Evolutionary conservation across 2,797 vertebrate species (phyloP).

Genomic region (Triplophysa bombifrons): DNA sequence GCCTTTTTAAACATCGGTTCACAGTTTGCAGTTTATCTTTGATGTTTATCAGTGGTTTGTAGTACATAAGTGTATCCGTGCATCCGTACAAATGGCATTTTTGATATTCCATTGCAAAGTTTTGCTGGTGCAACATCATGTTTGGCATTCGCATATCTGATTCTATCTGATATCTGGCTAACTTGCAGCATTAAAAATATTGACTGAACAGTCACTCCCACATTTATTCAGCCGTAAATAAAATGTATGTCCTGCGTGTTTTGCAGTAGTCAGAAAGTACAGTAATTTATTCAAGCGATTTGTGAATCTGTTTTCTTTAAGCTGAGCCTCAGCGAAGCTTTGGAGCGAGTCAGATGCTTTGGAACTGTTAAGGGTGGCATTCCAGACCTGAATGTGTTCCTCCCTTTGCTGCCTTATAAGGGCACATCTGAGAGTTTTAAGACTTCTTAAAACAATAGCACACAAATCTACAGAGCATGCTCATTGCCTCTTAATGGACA

Average conservation of each 20-base stretch:
- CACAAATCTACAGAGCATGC: slow-evolving; percentile 44
- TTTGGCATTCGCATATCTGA: neutral
- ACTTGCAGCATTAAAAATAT: neutral
- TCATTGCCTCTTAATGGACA: slow-evolving; percentile 46
- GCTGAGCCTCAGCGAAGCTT: slow-evolving; percentile 22
- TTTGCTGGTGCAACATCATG: neutral
- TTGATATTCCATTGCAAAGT: neutral
- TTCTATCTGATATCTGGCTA: neutral
- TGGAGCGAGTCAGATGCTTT: slow-evolving; percentile 31
- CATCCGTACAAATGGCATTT: neutral
- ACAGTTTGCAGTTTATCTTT: neutral
- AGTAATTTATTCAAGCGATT: slow-evolving; percentile 2
- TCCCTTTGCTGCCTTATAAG: slow-evolving; percentile 61
- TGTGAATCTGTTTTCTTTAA: slow-evolving; percentile 30
- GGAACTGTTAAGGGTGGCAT: slow-evolving; percentile 45
- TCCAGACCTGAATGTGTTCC: slow-evolving; percentile 55
- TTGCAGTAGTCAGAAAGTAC: slow-evolving; percentile 12
- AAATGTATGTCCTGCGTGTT: slow-evolving; percentile 11
- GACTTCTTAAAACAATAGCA: slow-evolving; percentile 57
- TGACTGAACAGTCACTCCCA: slow-evolving; percentile 8
- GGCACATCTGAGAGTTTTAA: slow-evolving; percentile 56
- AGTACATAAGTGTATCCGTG: neutral
- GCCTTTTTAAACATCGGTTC: slow-evolving; percentile 6
- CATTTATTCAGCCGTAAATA: neutral
- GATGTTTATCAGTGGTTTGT: neutral